These are phyloP conservation scores for Bombycilla garrulus DNA, from an alignment of 2,113 vertebrate species.

Conservation along the genomic window DNA sequence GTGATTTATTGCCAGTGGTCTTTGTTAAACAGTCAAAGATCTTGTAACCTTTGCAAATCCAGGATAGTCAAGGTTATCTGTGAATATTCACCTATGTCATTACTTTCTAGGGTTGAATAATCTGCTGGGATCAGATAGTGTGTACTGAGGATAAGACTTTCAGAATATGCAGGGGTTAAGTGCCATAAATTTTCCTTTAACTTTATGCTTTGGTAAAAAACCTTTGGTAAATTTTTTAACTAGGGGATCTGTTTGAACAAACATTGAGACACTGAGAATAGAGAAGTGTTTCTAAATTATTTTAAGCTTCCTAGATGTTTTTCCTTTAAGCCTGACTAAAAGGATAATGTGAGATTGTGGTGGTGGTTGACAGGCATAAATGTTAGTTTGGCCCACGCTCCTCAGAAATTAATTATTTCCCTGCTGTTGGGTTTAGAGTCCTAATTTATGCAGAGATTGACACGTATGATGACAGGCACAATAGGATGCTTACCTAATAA, in stretches of 20 bases:
- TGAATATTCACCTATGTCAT: not conserved
- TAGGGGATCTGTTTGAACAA: not conserved
- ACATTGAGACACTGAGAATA: not conserved
- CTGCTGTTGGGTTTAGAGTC: not conserved
- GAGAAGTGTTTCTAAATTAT: not conserved
- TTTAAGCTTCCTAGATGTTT: not conserved
- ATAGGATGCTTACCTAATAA: slow-evolving; percentile 25
- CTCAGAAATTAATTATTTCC: slow-evolving; percentile 20
- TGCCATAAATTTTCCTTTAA: not conserved
- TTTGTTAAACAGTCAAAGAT: slow-evolving; percentile 1
- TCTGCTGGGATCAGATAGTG: not conserved
- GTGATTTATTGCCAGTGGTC: not conserved
- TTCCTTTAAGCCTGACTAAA: not conserved
- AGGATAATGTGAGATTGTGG: not conserved
- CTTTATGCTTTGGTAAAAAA: not conserved
- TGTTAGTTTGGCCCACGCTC: not conserved
- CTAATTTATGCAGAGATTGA: not conserved
- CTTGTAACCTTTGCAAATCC: not conserved
- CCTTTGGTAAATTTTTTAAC: not conserved
- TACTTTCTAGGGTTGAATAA: not conserved
- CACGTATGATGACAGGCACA: not conserved
- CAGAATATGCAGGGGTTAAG: not conserved
- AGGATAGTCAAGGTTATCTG: not conserved
- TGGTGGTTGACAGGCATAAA: not conserved
- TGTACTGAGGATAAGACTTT: not conserved